A percentile compares a stretch with the other conserved stretches of the same genome.
phyloP scores from a whole-genome alignment of 2,797 vertebrate species.

The Lycodopsis pacificus region DNA sequence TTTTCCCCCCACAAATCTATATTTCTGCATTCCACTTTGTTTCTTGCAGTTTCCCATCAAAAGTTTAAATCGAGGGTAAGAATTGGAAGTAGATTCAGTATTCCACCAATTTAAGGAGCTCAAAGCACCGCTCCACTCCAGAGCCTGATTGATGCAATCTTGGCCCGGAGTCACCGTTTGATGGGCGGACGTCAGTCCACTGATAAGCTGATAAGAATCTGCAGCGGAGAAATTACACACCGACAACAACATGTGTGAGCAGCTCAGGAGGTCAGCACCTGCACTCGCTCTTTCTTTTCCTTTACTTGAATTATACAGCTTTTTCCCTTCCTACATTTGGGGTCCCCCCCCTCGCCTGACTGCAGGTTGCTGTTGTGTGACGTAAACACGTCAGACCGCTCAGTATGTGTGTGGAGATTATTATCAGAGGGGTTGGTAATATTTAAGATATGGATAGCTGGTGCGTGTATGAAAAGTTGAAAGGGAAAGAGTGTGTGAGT shows the following conservation, averaged over 20 bases:
- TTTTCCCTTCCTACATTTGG: slow-evolving; percentile 37
- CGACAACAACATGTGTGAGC: slow-evolving; percentile 83
- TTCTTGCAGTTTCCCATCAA: slow-evolving; percentile 62
- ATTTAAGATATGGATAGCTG: slow-evolving; percentile 79
- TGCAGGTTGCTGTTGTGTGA: slow-evolving; percentile 78
- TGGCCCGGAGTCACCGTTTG: slow-evolving; percentile 59
- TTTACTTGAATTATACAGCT: slow-evolving; percentile 43
- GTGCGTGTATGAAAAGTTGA: slow-evolving; percentile 74
- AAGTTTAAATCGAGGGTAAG: slow-evolving; percentile 63
- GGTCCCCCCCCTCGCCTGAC: slow-evolving; percentile 23
- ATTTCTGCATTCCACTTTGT: slow-evolving; percentile 13
- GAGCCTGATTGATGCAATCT: slow-evolving; percentile 77
- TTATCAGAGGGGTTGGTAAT: slow-evolving; percentile 73
- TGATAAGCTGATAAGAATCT: slow-evolving; percentile 85
- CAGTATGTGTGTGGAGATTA: slow-evolving; percentile 70
- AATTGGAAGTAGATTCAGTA: slow-evolving; percentile 54
- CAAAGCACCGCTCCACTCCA: slow-evolving; percentile 52
- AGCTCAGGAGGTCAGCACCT: slow-evolving; percentile 84
- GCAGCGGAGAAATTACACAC: slow-evolving; percentile 79
- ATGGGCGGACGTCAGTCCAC: slow-evolving; percentile 67
- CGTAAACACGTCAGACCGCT: slow-evolving; percentile 73
- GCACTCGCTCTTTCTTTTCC: slow-evolving; percentile 72
- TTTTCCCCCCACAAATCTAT: too few species aligned
- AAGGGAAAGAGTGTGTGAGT: slow-evolving; percentile 64
- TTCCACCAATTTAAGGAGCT: slow-evolving; percentile 58